phyloP scores from a whole-genome alignment of 2,113 vertebrate genomes.

The Saimiri boliviensis region DNA sequence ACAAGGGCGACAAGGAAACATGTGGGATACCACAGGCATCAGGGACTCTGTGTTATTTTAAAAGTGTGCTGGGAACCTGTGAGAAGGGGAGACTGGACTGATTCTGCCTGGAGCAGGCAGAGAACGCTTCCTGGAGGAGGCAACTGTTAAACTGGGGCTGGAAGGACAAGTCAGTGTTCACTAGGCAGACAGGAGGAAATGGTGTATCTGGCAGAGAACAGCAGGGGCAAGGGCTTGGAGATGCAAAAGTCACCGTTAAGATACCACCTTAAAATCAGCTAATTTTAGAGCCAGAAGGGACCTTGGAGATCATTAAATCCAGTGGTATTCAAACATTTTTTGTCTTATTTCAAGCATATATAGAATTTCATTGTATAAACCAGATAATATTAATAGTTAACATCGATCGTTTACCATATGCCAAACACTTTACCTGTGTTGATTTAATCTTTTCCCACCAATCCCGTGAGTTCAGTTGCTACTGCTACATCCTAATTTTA shows the following conservation, averaged over 20 bases:
- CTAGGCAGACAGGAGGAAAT: not conserved
- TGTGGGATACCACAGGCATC: fast-evolving
- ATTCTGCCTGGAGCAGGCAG: not conserved
- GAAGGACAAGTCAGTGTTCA: not conserved
- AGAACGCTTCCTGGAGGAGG: not conserved
- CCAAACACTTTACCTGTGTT: not conserved
- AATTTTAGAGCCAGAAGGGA: not conserved
- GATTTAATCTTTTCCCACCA: not conserved
- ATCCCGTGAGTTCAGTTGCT: not conserved
- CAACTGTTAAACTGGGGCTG: not conserved
- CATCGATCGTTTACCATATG: not conserved
- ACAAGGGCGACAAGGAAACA: not conserved
- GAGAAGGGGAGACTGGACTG: fast-evolving
- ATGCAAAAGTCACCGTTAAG: not conserved
- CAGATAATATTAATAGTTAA: not conserved
- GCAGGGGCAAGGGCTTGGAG: not conserved
- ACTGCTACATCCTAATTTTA: not conserved
- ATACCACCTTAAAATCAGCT: not conserved
- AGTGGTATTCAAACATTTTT: not conserved
- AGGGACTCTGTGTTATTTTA: not conserved
- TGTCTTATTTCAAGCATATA: not conserved
- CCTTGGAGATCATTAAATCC: not conserved
- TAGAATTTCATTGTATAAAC: not conserved
- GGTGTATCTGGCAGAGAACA: not conserved
- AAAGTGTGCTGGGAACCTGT: not conserved